A percentile compares a stretch with the other conserved stretches of the same genome.
phyloP scores from a whole-genome alignment of 2,888 invertebrate genomes.

The Ennomos quercinarius region DNA sequence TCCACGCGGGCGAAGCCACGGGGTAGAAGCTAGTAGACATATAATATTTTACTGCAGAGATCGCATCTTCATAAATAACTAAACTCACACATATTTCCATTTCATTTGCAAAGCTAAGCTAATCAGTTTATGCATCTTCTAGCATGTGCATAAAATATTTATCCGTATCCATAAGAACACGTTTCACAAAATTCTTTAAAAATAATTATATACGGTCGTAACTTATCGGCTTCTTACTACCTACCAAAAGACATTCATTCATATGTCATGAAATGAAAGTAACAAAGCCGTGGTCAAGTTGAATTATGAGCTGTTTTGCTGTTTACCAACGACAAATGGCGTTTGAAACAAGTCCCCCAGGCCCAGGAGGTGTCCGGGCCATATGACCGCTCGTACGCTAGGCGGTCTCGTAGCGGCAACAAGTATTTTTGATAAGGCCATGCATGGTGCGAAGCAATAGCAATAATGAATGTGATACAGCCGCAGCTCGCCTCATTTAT shows the following conservation, averaged over 20 bases:
- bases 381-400: slow-evolving; percentile 59
- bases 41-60: slow-evolving; percentile 3
- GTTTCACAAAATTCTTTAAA: slow-evolving; percentile 38
- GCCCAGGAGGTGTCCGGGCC: slow-evolving; percentile 64
- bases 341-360: slow-evolving; percentile 69
- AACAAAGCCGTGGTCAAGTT: slow-evolving; percentile 66
- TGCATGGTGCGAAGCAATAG: slow-evolving; percentile 73
- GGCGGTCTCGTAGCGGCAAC: slow-evolving; percentile 71
- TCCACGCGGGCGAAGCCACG: too few species aligned
- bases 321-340: slow-evolving; percentile 72
- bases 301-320: slow-evolving; percentile 72
- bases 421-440: slow-evolving; percentile 80
- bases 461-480: slow-evolving; percentile 82
- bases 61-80: slow-evolving; percentile 9
- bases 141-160: slow-evolving; percentile 34
- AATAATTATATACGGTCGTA: slow-evolving; percentile 56
- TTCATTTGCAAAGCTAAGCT: slow-evolving; percentile 15
- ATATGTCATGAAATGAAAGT: slow-evolving; percentile 63
- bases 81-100: not conserved
- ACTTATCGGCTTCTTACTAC: slow-evolving; percentile 54
- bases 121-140: slow-evolving; percentile 15
- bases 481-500: slow-evolving; percentile 77
- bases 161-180: slow-evolving; percentile 21
- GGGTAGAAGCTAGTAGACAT: too few species aligned
- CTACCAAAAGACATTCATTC: slow-evolving; percentile 44